These are phyloP conservation scores for Sinella curviseta DNA, from an alignment of 1,140 invertebrate genomes.

Conservation along the genomic window DNA sequence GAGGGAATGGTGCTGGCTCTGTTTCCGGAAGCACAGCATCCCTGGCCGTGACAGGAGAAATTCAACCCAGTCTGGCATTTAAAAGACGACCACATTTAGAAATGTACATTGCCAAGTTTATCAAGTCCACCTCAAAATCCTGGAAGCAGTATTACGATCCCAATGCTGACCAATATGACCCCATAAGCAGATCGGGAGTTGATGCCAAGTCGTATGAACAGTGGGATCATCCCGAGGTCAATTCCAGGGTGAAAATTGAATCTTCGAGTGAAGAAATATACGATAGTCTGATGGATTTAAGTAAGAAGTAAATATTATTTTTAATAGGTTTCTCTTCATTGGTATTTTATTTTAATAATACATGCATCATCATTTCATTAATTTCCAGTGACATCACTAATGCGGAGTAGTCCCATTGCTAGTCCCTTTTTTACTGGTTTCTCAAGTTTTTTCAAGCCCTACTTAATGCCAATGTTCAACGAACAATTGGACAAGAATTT, in stretches of 20 bases:
- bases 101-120: conserved; percentile 1
- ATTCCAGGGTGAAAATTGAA: conserved; percentile 18
- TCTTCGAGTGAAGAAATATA: conserved; percentile 30
- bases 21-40: background rate
- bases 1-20: background rate
- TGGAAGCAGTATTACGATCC: conserved; percentile 9
- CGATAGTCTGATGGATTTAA: conserved; percentile 15
- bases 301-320: conserved; percentile 29
- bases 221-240: conserved; percentile 28
- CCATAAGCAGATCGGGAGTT: conserved; percentile 28
- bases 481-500: conserved; percentile 30
- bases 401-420: conserved; percentile 15
- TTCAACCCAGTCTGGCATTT: conserved; percentile 10
- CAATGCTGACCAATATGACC: background rate
- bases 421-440: conserved; percentile 33
- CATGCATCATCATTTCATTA: background rate
- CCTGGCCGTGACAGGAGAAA: background rate
- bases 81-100: background rate
- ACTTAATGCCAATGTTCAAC: conserved; percentile 34
- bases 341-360: background rate
- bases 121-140: background rate
- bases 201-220: conserved; percentile 39
- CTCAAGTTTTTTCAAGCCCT: conserved; percentile 31
- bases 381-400: conserved; percentile 35
- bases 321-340: conserved; percentile 25